Evolutionary conservation across 2,888 invertebrate genomes (phyloP), one percentile per base, ranked within the genome.

Genomic region (Pogonocherus hispidulus): DNA sequence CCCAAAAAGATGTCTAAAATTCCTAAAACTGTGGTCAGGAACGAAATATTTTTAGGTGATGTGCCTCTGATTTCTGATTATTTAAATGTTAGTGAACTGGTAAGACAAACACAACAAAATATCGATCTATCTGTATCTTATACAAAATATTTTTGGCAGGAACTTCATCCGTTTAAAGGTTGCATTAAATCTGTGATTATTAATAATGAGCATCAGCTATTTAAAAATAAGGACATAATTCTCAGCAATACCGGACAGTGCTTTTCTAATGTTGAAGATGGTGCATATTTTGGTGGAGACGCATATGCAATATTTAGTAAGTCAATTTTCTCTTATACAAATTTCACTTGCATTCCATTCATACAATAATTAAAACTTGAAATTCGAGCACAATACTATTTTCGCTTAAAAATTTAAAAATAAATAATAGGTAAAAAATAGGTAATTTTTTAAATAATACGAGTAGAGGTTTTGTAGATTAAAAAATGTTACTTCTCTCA

Each of bases 241-340:
- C 91, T 93, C 78, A 90, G 91, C 76, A 92, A 93, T 78, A 93
- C 96, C 4, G 94, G 94, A 0, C 94, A 95, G 80, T 98, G 98
- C 85, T 97, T 95, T 84, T 93, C 94, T 0, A 90, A 90, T 70
- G 92, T 97, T 4, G 96, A 97, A 84, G 89, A 89, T 56, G 98
- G 96, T 14, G 95, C 95, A 0, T 95, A 94, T 84, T 97, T 98
- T 81, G 89, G 92, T 74, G 96, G 96, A 5, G 94, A 95, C 81
- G 94, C 96, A 1, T 94, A 93, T 85, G 96, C 95, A 1, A 88
- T 94, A 66, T 95, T 94, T 87, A 91, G 96, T 90, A 86, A 89
- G 90, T 86, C 41, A n/a, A n/a, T n/a, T n/a, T n/a, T n/a, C n/a
- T n/a, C n/a, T n/a, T n/a, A n/a, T n/a, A n/a, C n/a, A n/a, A n/a